phyloP scores from a whole-genome alignment of 1,140 invertebrate genomes.

The Drosophila albomicans region DNA sequence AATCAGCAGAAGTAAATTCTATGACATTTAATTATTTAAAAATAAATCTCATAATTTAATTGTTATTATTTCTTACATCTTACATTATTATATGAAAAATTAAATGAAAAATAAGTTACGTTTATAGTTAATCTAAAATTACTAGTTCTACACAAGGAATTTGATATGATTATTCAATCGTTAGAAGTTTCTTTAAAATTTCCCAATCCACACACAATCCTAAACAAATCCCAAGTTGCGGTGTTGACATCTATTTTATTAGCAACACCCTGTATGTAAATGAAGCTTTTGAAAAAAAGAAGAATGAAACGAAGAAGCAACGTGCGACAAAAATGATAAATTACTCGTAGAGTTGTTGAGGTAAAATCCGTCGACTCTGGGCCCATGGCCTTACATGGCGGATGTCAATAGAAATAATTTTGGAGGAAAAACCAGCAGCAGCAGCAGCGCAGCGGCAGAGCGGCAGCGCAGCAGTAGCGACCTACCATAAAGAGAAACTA shows the following conservation, averaged over 20 bases:
- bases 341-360: conserved; percentile 12
- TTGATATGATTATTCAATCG: no score
- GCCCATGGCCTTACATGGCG: conserved; percentile 51
- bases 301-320: neutral
- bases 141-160: no score
- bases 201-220: neutral
- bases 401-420: conserved; percentile 66
- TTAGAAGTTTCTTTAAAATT: no score
- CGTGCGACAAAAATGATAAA: conserved; percentile 9
- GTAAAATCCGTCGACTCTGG: conserved; percentile 24
- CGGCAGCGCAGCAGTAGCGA: conserved; percentile 13
- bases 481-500: conserved; percentile 72
- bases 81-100: no score
- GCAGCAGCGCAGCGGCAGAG: neutral
- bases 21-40: no score
- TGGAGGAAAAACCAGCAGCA: conserved; percentile 39
- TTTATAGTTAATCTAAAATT: no score
- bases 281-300: conserved; percentile 9
- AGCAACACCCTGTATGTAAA: conserved; percentile 43
- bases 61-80: no score
- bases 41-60: no score
- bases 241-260: neutral
- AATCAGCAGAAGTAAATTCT: no score
- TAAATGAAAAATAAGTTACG: no score
- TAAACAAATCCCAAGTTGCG: neutral